Percentiles rank a stretch among this genome's conserved stretches.
phyloP scores from a whole-genome alignment of 2,113 vertebrate species.

The Dryoscopus gambensis region DNA sequence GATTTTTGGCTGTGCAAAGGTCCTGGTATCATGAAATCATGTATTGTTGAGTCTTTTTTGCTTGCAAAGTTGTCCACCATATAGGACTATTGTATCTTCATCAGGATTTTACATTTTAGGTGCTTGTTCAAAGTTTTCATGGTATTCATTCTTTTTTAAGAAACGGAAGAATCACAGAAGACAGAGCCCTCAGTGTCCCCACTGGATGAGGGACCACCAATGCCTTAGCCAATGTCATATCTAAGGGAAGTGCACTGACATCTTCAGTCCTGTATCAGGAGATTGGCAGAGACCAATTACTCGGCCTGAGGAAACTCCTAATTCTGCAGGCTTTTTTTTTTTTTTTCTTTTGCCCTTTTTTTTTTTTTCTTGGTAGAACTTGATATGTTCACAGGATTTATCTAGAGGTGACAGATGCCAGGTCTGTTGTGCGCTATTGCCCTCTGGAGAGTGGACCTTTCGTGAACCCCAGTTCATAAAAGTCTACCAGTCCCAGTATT shows the following conservation, averaged over 20 bases:
- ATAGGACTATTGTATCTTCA: not conserved
- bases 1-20: not conserved
- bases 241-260: not conserved
- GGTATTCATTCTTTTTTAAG: not conserved
- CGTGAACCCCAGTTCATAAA: not conserved
- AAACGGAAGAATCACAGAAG: not conserved
- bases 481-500: not conserved
- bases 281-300: not conserved
- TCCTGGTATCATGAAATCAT: not conserved
- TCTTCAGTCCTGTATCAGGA: not conserved
- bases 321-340: not conserved
- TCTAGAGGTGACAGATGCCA: not conserved
- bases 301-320: not conserved
- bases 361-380: not conserved
- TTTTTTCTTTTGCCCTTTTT: not conserved
- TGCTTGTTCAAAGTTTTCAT: not conserved
- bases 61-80: not conserved
- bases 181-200: not conserved
- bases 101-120: not conserved
- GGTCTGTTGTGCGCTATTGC: not conserved
- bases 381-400: not conserved
- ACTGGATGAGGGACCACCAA: not conserved
- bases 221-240: not conserved
- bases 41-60: not conserved
- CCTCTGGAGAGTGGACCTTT: not conserved